Evolutionary conservation across 2,888 invertebrate genomes (phyloP), one percentile per base, ranked within the genome.

Genomic region (Steromphala cineraria): DNA sequence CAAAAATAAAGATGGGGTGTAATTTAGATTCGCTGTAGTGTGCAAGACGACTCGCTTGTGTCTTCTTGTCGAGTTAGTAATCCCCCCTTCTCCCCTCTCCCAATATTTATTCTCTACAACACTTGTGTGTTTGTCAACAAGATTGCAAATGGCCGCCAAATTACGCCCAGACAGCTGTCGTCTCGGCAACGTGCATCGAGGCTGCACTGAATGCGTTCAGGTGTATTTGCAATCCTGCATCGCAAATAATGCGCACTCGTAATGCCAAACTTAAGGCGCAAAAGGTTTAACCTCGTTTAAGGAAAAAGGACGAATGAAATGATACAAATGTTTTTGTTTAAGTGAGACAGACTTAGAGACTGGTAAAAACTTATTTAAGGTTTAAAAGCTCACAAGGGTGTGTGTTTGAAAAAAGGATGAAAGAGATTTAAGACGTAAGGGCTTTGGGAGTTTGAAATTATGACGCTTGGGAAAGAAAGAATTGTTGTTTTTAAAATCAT

Each of bases 281-380:
- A 21, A 17, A 17, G 62, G 17, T 62, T 62, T 62, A 62, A 62
- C 62, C 62, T 17, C 62, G 15, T 28, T 28, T 28, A 46, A 46
- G 46, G 46, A 46, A 46, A 46, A 46, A 13, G 46, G 46, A 46
- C 46, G 46, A 28, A 28, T 21, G 62, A 62, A 62, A 62, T 28
- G 62, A 62, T 62, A 62, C 62, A 62, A 62, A 62, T 62, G 62
- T 62, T 62, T 62, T 62, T 62, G 62, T 62, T 24, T 62, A 28
- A 62, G 62, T 24, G 62, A 28, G 24, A 62, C 62, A 28, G 24
- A 62, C 28, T 62, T 62, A 62, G 24, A 28, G 62, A 62, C 46
- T 46, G 46, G 46, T 46, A 46, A 46, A 46, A 46, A 46, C 46
- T 46, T 46, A 46, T 46, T 46, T 46, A 46, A 46, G 46, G 46